Percentiles rank a stretch among this genome's conserved stretches.
These are phyloP conservation scores for Propithecus deckenii DNA, from an alignment of 2,797 vertebrate genomes.

Conservation along the genomic window DNA sequence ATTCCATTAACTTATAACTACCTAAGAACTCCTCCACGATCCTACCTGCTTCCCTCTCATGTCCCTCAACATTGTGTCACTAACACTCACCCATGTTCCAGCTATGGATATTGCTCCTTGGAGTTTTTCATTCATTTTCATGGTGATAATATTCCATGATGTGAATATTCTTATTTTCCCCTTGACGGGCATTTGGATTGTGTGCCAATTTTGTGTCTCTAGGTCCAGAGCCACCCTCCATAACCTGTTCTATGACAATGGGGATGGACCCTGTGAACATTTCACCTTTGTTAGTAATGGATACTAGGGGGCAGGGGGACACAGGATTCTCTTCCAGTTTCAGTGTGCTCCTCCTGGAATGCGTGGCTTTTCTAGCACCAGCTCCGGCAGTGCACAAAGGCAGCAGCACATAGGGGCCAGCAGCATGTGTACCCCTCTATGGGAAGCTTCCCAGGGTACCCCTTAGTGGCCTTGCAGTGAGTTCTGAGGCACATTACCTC, in stretches of 20 bases:
- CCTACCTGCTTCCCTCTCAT: background rate
- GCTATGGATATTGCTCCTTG: background rate
- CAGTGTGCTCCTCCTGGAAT: background rate
- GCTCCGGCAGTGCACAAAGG: rapidly evolving
- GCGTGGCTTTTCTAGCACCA: background rate
- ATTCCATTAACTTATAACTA: background rate
- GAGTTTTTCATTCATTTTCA: background rate
- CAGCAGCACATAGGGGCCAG: background rate
- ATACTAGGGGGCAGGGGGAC: background rate
- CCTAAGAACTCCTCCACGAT: background rate
- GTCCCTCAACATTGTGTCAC: background rate
- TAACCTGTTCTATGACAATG: background rate
- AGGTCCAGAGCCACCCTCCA: background rate
- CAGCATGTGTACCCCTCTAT: too few species aligned
- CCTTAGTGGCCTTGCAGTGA: background rate
- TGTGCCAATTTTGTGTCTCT: background rate
- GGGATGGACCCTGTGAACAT: background rate
- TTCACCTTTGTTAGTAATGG: background rate
- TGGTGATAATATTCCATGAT: background rate
- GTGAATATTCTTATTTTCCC: background rate
- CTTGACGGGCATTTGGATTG: background rate
- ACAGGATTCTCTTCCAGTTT: background rate
- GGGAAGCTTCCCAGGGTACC: background rate
- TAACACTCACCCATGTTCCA: background rate
- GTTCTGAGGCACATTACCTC: background rate